phyloP scores from a whole-genome alignment of 2,888 invertebrate genomes.

The Halictus ligatus region DNA sequence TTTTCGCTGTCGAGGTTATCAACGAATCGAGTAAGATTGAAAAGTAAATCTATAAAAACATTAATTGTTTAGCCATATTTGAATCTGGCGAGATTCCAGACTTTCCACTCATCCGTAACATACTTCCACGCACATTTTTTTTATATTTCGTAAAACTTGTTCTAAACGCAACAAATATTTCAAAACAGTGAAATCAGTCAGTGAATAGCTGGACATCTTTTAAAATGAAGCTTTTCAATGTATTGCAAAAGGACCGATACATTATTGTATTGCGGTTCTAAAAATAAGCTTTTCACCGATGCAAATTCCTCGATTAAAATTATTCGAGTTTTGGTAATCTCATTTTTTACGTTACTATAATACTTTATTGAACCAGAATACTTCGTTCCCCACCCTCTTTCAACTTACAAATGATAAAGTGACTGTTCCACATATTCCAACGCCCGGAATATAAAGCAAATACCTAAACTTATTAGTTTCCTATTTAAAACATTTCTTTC shows the following conservation, averaged over 20 bases:
- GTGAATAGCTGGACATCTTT: no score
- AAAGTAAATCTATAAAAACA: constrained; percentile 6
- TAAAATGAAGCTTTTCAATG: no score
- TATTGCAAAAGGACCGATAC: background rate
- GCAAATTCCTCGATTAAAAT: background rate
- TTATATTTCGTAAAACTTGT: no score
- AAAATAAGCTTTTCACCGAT: background rate
- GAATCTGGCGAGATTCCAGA: background rate
- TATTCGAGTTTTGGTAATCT: no score
- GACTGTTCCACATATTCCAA: no score
- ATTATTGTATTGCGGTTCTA: background rate
- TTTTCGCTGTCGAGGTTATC: constrained; percentile 24
- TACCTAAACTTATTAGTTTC: background rate
- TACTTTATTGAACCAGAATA: no score
- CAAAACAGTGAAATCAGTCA: background rate
- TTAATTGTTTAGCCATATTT: background rate
- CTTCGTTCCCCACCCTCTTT: no score
- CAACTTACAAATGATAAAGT: no score
- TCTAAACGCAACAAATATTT: background rate
- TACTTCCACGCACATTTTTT: no score
- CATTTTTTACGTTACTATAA: no score
- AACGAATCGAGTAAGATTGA: constrained; percentile 29
- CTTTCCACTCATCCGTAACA: no score
- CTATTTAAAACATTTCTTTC: background rate
- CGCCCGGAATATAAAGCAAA: no score